Evolutionary conservation across 2,113 vertebrate species (phyloP), one percentile per base, ranked within the genome.

Genomic region (Alexandromys fortis): DNA sequence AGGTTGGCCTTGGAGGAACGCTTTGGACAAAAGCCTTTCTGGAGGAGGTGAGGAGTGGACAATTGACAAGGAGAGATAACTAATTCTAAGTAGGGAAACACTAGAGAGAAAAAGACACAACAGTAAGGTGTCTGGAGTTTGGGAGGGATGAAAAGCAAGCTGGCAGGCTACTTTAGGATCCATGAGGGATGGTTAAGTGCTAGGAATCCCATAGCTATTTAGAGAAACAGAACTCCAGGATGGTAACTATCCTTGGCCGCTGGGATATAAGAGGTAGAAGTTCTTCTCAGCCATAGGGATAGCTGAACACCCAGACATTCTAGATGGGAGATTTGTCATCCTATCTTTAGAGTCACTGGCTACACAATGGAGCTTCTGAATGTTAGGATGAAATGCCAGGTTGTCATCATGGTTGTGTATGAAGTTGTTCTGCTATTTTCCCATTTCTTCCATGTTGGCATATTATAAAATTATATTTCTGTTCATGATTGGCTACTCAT

Each of bases 361-460:
- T 92, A 82, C 67, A 61, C 63, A 95, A 75, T 70, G 93, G 82
- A 38, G 3, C n/a, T 91, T 92, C 83, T 79, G 73, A 49, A 61
- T 33, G 68, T 68, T 68, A 91, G 86, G 45, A 30, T 68, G 49
- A 93, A 73, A 90, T 65, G 78, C 68, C 78, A 90, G 83, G 38
- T 5, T 21, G 86, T 61, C 2, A 2, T 86, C 49, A 45, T n/a
- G 76, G 70, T 92, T 4, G 52, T 73, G 92, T 76, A 47, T 76
- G 47, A 96, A 95, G 26, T 47, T n/a, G 52, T 83, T 94, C 33
- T 91, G 86, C 52, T 73, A 94, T 89, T 83, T 95, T 70, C 33
- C 55, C 42, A 30, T 42, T 93, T 96, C 35, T 38, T 94, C 81
- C 52, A 72, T 65, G 35, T 52, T 90, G 63, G n/a, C 9, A 73